These are phyloP conservation scores for Hypomecis punctinalis DNA, from an alignment of 2,888 invertebrate genomes.

Conservation along the genomic window DNA sequence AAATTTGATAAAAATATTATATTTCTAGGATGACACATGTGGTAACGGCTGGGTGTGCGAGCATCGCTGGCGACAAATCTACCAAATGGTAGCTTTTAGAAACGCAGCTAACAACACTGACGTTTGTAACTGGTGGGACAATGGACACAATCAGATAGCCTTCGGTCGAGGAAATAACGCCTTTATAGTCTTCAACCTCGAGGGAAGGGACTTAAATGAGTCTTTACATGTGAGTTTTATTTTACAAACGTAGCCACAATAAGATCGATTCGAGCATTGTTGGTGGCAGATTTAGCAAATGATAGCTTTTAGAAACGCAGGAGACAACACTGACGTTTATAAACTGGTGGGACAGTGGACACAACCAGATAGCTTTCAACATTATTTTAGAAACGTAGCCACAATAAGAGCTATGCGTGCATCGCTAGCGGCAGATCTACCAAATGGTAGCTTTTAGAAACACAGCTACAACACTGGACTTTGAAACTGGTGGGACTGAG, in stretches of 20 bases:
- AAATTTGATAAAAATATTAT: neutral
- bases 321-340: constrained; percentile 81
- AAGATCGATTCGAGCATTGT: constrained; percentile 90
- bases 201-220: constrained; percentile 82
- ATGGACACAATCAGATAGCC: constrained; percentile 91
- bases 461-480: constrained; percentile 82
- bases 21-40: constrained; percentile 85
- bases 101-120: constrained; percentile 85
- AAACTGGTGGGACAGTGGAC: constrained; percentile 93
- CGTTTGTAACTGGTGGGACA: constrained; percentile 91
- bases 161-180: constrained; percentile 90
- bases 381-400: too few species aligned
- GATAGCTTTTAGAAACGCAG: constrained; percentile 89
- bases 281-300: constrained; percentile 93
- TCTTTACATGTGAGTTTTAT: constrained; percentile 78
- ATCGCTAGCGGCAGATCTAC: constrained; percentile 92
- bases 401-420: constrained; percentile 87
- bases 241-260: too few species aligned
- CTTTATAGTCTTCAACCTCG: constrained; percentile 90
- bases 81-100: constrained; percentile 91
- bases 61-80: constrained; percentile 92
- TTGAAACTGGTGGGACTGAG: constrained; percentile 91
- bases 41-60: constrained; percentile 92
- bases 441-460: constrained; percentile 92
- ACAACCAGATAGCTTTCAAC: too few species aligned